Percentiles rank a stretch among this genome's conserved stretches.
These are phyloP conservation scores for Pheosia tremula DNA, from an alignment of 2,888 invertebrate species.

Conservation along the genomic window DNA sequence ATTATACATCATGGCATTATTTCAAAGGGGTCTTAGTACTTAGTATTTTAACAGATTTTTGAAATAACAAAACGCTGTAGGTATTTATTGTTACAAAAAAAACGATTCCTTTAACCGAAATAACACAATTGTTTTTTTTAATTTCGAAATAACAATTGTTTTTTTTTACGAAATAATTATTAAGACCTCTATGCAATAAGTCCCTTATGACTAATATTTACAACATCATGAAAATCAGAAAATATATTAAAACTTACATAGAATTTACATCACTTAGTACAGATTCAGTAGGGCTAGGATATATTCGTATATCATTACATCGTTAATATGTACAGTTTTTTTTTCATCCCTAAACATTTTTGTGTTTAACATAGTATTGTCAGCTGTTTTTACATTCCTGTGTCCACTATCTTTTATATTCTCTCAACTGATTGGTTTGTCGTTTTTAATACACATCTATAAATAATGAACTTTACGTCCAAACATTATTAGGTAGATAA, in stretches of 20 bases:
- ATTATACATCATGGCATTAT: slow-evolving; percentile 35
- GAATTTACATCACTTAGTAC: slow-evolving; percentile 71
- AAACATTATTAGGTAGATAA: slow-evolving; percentile 27
- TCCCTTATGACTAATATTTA: slow-evolving; percentile 60
- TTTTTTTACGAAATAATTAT: background rate
- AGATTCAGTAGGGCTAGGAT: slow-evolving; percentile 67
- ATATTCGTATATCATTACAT: slow-evolving; percentile 78
- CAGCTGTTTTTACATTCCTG: slow-evolving; percentile 78
- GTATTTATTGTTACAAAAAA: too few relatives aligned
- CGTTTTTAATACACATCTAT: slow-evolving; percentile 45
- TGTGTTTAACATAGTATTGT: slow-evolving; percentile 81
- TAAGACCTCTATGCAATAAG: slow-evolving; percentile 38
- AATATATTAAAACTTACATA: slow-evolving; percentile 63
- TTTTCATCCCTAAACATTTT: slow-evolving; percentile 60
- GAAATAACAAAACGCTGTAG: too few relatives aligned
- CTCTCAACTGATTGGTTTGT: slow-evolving; percentile 40
- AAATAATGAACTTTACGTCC: slow-evolving; percentile 39
- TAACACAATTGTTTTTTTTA: background rate
- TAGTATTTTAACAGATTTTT: too few relatives aligned
- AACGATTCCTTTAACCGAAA: too few relatives aligned
- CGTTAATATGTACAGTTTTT: slow-evolving; percentile 56
- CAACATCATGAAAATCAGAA: slow-evolving; percentile 56
- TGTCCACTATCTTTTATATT: slow-evolving; percentile 58
- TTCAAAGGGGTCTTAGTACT: slow-evolving; percentile 33
- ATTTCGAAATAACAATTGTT: background rate